phyloP scores from a whole-genome alignment of 2,797 vertebrate species.

The Anguilla pacifica region DNA sequence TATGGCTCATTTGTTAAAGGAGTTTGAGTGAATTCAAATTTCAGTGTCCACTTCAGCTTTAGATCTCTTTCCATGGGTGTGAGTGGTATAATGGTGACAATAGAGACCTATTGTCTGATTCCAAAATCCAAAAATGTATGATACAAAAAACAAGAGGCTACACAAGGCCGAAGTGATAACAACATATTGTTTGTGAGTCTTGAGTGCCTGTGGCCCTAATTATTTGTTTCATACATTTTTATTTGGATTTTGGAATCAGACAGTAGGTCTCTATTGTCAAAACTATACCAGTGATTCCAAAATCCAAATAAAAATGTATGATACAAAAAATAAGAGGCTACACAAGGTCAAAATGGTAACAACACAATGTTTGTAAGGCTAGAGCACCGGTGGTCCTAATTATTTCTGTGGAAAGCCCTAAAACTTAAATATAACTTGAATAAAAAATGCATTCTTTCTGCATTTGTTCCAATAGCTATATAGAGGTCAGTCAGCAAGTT shows the following conservation, averaged over 20 bases:
- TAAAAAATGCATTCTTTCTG: constrained; percentile 2
- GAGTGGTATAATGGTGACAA: background rate
- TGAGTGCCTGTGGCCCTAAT: no score
- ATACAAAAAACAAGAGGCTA: background rate
- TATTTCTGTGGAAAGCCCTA: background rate
- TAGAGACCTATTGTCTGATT: no score
- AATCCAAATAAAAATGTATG: no score
- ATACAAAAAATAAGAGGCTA: background rate
- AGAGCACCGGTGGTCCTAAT: no score
- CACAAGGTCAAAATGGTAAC: no score
- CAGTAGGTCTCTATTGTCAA: no score
- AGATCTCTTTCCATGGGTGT: background rate
- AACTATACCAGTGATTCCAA: no score
- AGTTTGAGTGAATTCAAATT: background rate
- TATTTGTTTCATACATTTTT: background rate
- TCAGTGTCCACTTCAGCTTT: background rate
- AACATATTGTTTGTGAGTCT: no score
- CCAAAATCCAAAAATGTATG: no score
- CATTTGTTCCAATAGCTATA: background rate
- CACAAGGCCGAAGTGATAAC: no score
- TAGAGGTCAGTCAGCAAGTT: background rate
- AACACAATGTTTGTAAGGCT: no score
- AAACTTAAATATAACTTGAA: background rate
- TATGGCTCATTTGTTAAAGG: background rate
- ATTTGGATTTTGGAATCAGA: no score